phyloP scores from a whole-genome alignment of 2,888 invertebrate species.

The Euplagia quadripunctaria region DNA sequence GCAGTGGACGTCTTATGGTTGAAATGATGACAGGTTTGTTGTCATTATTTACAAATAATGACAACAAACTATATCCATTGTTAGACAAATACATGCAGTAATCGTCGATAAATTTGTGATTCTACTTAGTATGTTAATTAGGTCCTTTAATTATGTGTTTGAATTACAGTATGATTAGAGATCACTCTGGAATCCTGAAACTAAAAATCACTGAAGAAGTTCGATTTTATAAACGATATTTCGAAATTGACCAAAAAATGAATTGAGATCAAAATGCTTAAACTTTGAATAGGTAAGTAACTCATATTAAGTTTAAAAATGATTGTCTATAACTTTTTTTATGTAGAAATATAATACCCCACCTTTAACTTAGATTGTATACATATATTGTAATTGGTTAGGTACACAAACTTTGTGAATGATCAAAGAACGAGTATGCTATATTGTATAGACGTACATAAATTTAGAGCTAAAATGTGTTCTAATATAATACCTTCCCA shows the following conservation, averaged over 20 bases:
- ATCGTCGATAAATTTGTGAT: background rate
- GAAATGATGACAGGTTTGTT: too few relatives aligned
- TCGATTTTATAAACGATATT: too few relatives aligned
- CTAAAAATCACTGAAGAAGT: constrained; percentile 19
- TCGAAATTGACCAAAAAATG: constrained; percentile 17
- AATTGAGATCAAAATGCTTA: background rate
- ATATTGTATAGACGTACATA: background rate
- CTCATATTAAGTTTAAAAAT: background rate
- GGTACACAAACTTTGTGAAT: background rate
- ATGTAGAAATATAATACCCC: background rate
- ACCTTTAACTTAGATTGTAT: background rate
- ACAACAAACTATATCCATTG: background rate
- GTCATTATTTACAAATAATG: background rate
- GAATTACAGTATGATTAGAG: constrained; percentile 16
- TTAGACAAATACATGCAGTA: background rate
- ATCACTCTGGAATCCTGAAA: constrained; percentile 20
- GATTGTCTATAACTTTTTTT: too few relatives aligned
- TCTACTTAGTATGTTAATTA: constrained; percentile 12
- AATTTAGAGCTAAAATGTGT: background rate
- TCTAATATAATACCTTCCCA: background rate
- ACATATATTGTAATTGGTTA: background rate
- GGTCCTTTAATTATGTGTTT: constrained; percentile 25
- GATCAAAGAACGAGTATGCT: background rate
- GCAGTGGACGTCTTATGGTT: too few relatives aligned
- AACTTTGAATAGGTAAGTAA: background rate